These are phyloP conservation scores for Seira ritae DNA, from an alignment of 2,888 invertebrate genomes.

Conservation along the genomic window DNA sequence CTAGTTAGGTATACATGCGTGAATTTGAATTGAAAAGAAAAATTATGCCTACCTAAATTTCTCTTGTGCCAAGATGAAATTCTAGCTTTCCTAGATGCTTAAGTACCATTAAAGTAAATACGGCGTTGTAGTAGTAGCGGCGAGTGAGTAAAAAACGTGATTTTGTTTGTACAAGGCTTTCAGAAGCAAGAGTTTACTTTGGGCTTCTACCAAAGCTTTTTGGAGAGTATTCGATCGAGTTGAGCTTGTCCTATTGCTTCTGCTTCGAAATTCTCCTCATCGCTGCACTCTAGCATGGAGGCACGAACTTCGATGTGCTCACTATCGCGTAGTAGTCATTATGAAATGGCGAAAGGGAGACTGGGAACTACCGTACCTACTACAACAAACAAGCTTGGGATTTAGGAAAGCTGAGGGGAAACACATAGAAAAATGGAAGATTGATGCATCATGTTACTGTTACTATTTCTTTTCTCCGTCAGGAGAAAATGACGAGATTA, in stretches of 20 bases:
- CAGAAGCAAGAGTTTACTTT: neutral
- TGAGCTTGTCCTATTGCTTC: neutral
- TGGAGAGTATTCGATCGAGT: too few species aligned
- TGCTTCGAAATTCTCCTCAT: neutral
- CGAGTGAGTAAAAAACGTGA: conserved; percentile 5
- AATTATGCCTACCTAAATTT: neutral
- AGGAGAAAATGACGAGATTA: neutral
- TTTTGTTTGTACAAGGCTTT: conserved; percentile 1
- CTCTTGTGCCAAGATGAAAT: neutral
- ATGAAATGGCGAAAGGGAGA: neutral
- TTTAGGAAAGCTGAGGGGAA: neutral
- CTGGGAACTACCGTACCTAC: neutral
- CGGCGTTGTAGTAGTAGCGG: neutral
- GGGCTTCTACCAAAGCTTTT: too few species aligned
- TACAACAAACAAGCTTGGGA: neutral
- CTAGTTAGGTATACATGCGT: neutral
- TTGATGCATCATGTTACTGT: neutral
- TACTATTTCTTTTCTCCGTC: too few species aligned
- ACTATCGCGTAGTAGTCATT: neutral
- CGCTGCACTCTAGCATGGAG: neutral
- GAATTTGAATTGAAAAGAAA: neutral
- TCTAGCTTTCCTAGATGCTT: neutral
- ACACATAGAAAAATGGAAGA: neutral
- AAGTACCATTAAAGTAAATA: conserved; percentile 16
- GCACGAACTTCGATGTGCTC: neutral